Conservation (phyloP, 2,888 invertebrate species). For the Amblyteles armatorius region DNA sequence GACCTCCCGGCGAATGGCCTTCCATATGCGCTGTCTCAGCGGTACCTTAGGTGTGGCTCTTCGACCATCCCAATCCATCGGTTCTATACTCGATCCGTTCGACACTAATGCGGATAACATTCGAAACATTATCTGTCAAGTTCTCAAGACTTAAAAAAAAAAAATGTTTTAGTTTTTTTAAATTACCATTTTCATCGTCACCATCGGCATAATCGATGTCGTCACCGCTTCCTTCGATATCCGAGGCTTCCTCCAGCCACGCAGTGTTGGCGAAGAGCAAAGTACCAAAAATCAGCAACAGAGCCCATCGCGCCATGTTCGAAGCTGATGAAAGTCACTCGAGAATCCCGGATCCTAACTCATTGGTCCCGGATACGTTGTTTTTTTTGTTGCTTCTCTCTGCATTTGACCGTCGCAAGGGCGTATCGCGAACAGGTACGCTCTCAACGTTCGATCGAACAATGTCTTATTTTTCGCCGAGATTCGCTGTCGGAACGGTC, state of each 20-base stretch:
- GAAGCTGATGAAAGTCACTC: not conserved
- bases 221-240: not conserved
- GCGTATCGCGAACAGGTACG: not conserved
- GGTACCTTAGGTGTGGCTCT: not conserved
- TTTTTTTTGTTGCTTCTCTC: not conserved
- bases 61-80: not conserved
- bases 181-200: slow-evolving; percentile 39
- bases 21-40: slow-evolving; percentile 33
- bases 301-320: slow-evolving; percentile 54
- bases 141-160: not conserved
- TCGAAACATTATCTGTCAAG: not conserved
- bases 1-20: slow-evolving; percentile 36
- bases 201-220: slow-evolving; percentile 16
- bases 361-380: slow-evolving; percentile 39
- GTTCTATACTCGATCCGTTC: not conserved
- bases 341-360: slow-evolving; percentile 23
- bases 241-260: not conserved
- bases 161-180: not conserved
- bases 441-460: not conserved
- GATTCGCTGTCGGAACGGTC: slow-evolving; percentile 22
- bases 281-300: slow-evolving; percentile 17
- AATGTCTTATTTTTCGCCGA: slow-evolving; percentile 19
- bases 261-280: slow-evolving; percentile 3
- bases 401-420: not conserved
- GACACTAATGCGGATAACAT: not conserved